Percentiles rank a stretch among this genome's conserved stretches.
phyloP scores from a whole-genome alignment of 2,113 vertebrate species.

The Brienomyrus brachyistius region DNA sequence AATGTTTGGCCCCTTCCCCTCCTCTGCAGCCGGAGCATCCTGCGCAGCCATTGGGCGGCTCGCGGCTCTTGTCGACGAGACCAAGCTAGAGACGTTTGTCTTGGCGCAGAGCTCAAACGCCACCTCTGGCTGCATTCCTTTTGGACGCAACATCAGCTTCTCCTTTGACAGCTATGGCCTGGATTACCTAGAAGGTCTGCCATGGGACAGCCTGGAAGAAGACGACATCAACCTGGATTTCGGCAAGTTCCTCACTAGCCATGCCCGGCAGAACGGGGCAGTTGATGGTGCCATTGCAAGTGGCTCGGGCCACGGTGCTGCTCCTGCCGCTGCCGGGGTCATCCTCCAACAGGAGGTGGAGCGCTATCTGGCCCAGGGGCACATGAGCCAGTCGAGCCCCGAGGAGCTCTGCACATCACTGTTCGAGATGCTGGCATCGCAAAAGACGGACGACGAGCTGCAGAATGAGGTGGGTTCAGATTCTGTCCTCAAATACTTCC shows the following conservation, averaged over 20 bases:
- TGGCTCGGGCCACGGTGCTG: slow-evolving; percentile 39
- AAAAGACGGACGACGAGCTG: slow-evolving; percentile 84
- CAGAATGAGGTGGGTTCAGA: slow-evolving; percentile 81
- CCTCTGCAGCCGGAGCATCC: slow-evolving; percentile 73
- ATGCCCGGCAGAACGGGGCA: slow-evolving; percentile 50
- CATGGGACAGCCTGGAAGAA: slow-evolving; percentile 53
- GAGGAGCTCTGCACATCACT: slow-evolving; percentile 90
- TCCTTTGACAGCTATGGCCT: slow-evolving; percentile 84
- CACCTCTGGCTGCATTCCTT: slow-evolving; percentile 40
- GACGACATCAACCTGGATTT: slow-evolving; percentile 71
- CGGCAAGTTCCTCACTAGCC: slow-evolving; percentile 71
- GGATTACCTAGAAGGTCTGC: slow-evolving; percentile 72
- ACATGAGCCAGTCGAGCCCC: slow-evolving; percentile 70
- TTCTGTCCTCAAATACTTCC: background rate
- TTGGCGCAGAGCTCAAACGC: slow-evolving; percentile 53
- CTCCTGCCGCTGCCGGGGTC: slow-evolving; percentile 46
- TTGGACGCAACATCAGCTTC: slow-evolving; percentile 82
- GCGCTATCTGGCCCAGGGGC: slow-evolving; percentile 74
- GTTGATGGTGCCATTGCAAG: slow-evolving; percentile 45
- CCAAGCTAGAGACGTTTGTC: slow-evolving; percentile 67
- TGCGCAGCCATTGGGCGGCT: slow-evolving; percentile 68
- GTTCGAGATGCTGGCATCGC: slow-evolving; percentile 89
- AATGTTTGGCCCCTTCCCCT: slow-evolving; percentile 92
- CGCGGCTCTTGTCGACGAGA: slow-evolving; percentile 63
- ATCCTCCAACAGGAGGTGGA: slow-evolving; percentile 81